phyloP scores from a whole-genome alignment of 2,888 invertebrate species.

The Eulithis prunata region DNA sequence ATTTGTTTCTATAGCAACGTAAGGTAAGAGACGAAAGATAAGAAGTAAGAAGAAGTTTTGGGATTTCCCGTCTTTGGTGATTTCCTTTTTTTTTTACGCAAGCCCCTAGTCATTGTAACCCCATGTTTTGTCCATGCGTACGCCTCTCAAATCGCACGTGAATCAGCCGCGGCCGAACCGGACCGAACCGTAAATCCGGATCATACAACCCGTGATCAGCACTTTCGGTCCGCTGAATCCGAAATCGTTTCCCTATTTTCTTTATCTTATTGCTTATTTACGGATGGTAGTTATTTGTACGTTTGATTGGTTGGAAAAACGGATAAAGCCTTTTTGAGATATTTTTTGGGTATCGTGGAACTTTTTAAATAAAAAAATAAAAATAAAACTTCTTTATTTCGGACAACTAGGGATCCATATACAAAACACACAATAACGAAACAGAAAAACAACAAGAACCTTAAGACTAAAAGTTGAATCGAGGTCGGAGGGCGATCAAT shows the following conservation, averaged over 20 bases:
- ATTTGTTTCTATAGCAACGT: no score
- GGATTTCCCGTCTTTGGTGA: no score
- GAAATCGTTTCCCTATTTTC: conserved; percentile 41
- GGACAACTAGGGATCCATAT: no score
- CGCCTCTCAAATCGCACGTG: conserved; percentile 58
- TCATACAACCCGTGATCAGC: conserved; percentile 66
- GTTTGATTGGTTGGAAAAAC: conserved; percentile 15
- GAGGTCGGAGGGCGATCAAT: no score
- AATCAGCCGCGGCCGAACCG: conserved; percentile 45
- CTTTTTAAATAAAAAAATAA: not conserved
- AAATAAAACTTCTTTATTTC: no score
- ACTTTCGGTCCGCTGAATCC: conserved; percentile 50
- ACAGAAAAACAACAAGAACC: no score
- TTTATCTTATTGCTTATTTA: conserved; percentile 49
- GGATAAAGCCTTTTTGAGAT: not conserved
- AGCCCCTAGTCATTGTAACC: conserved; percentile 30
- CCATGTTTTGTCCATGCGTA: conserved; percentile 41
- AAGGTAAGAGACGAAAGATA: no score
- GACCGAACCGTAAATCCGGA: conserved; percentile 37
- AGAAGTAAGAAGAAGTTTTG: no score
- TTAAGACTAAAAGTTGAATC: no score
- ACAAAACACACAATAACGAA: no score
- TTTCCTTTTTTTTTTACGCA: conserved; percentile 9
- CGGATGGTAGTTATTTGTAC: conserved; percentile 39
- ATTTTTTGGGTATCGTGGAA: not conserved